Evolutionary conservation across 1,140 invertebrate genomes (phyloP), one percentile per base, ranked within the genome.

Genomic region (Triops longicaudatus): DNA sequence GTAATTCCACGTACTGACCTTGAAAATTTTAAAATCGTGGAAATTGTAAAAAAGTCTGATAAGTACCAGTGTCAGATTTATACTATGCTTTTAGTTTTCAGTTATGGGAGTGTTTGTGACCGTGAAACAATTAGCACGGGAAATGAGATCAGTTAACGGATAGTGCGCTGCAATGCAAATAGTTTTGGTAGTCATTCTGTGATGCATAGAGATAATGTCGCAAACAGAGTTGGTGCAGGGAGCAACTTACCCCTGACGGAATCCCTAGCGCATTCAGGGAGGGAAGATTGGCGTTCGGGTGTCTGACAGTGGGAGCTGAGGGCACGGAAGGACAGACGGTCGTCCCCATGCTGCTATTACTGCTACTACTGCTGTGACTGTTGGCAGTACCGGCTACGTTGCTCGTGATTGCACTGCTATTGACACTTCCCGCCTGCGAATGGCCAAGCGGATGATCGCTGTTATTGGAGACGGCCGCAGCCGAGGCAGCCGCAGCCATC

Each of bases 401-500:
- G 31, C 74, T 75, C 44, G 26, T 31, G 37, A 75, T 75, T 12
- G 37, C n/a, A 31, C 14, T 28, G 28, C 31, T 44, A 72, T 43
- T 42, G 31, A 44, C 71, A 42, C 76, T 72, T 9, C 41, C 41
- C 31, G 72, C 72, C 27, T 71, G 41, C 14, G 43, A 72, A 73
- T 73, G 76, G 14, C 22, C 42, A 27, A 28, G 76, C 37, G 22
- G 41, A 26, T 75, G 74, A 72, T 28, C 81, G 10, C 78, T 76
- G 31, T 81, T 79, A 41, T 77, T 82, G 76, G 81, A 82, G 11
- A 80, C 81, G 78, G 79, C 72, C 73, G 82, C 81, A 79, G 81
- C 79, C 73, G 83, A 80, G 50, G 83, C 80, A 7, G 84, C 82
- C 17, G 79, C 77, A n/a, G 81, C 80, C 6, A 80, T 78, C 28